Evolutionary conservation across 2,113 vertebrate genomes (phyloP), one percentile per base, ranked within the genome.

Genomic region (Aspiorhynchus laticeps): DNA sequence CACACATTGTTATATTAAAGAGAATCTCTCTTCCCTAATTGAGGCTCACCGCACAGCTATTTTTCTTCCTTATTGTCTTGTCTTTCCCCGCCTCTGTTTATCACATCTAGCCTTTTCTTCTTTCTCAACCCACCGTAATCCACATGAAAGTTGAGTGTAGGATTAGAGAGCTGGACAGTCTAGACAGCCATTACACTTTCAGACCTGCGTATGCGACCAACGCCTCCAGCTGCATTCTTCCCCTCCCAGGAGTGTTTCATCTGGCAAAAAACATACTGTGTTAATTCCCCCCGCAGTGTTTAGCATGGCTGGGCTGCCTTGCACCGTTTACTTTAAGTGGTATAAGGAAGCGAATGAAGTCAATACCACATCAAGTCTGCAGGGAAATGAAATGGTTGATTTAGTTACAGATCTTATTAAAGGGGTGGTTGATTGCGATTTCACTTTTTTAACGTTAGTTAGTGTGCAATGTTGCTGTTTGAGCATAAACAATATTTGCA

Each of bases 101-200:
- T 53, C 26, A 83, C 65, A 8, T 71, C 80, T 48, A 83, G 38
- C n/a, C 26, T 69, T 83, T 83, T 28, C 63, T 71, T 28, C 59
- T 71, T 71, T 71, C 43, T 83, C 80, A 83, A 19, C 43, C 80
- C 41, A 63, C 10, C 4, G 26, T 74, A 81, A 86, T 82, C 71
- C 80, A 77, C 73, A 78, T 83, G 74, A 46, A 88, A 38, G 65
- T 59, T 77, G 87, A 80, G 80, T 41, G 79, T 80, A 85, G 75
- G 88, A 87, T 80, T 77, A 88, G 80, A 86, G 76, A 77, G 33
- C 56, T 81, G 86, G 80, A 46, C 85, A 78, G 80, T 90, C 80
- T 89, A 85, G 84, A 87, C 78, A 87, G 48, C 46, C 46, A 36
- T 86, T 85, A 87, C 87, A 81, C 86, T 38, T 83, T 71, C 76